These are phyloP conservation scores for Alloscopus bannaensis DNA, from an alignment of 2,888 invertebrate species.

Conservation along the genomic window DNA sequence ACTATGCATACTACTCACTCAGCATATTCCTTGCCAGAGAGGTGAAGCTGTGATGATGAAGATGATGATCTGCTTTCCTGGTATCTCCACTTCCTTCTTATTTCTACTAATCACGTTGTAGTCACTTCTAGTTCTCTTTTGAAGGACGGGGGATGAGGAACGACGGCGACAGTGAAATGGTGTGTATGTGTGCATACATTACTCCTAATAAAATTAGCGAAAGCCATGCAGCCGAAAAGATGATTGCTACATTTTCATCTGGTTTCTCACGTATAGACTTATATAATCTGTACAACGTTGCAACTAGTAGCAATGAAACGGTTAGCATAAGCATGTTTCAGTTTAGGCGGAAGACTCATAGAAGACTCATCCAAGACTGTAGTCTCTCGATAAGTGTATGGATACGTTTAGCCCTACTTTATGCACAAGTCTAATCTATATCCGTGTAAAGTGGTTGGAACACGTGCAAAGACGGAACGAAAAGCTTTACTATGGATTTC, in stretches of 20 bases:
- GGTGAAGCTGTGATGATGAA: neutral
- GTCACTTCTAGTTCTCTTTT: constrained; percentile 5
- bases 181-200: constrained; percentile 1
- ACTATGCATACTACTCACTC: constrained; percentile 5
- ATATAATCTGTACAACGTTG: neutral
- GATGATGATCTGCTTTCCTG: constrained; percentile 9
- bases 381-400: no score
- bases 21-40: neutral
- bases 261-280: neutral
- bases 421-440: neutral
- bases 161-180: constrained; percentile 4
- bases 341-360: neutral
- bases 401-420: neutral
- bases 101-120: constrained; percentile 35
- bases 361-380: neutral
- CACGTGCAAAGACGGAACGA: constrained; percentile 1
- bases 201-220: no score
- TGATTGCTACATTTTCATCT: neutral
- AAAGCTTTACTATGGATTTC: constrained; percentile 1
- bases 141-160: constrained; percentile 41
- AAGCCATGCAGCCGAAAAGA: no score
- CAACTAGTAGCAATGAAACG: neutral
- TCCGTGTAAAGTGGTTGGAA: neutral
- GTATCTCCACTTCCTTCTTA: constrained; percentile 11
- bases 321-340: no score